Conservation (phyloP, 2,113 vertebrate species). For the Stigmatopora nigra region DNA sequence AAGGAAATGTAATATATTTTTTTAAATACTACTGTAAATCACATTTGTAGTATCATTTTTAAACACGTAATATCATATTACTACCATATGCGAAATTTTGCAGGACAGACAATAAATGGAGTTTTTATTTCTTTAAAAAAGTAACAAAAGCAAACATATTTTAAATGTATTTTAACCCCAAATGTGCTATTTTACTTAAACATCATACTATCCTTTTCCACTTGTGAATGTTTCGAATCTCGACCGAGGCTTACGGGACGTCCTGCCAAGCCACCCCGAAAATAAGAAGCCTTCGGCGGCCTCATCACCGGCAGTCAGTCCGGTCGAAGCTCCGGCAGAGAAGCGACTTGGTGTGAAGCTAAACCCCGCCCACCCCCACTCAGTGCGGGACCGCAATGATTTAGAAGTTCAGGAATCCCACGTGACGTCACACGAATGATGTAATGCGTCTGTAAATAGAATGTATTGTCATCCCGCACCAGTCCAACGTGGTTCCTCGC, state of each 20-base stretch:
- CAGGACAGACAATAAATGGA: too few relatives aligned
- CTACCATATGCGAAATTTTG: too few relatives aligned
- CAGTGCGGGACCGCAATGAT: constrained; percentile 88
- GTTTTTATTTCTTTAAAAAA: too few relatives aligned
- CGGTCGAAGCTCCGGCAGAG: neutral
- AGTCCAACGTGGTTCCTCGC: constrained; percentile 97
- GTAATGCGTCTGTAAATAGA: constrained; percentile 99
- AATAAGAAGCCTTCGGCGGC: neutral
- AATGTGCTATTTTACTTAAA: neutral
- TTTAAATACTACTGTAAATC: too few relatives aligned
- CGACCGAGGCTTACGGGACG: constrained; percentile 3
- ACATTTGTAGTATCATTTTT: too few relatives aligned
- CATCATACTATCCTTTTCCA: neutral
- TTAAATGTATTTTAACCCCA: neutral
- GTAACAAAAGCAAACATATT: too few relatives aligned
- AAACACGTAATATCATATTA: too few relatives aligned
- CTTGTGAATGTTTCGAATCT: neutral
- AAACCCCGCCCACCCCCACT: constrained; percentile 46
- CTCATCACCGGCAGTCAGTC: neutral
- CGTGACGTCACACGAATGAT: constrained; percentile 98
- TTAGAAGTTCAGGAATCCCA: constrained; percentile 99
- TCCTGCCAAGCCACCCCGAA: neutral
- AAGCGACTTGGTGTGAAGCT: constrained; percentile 15
- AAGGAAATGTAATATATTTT: too few relatives aligned
- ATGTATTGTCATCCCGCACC: constrained; percentile 95